These are phyloP conservation scores for Drosophila aff. DNA, from an alignment of 1,140 invertebrate genomes.

Conservation along the genomic window DNA sequence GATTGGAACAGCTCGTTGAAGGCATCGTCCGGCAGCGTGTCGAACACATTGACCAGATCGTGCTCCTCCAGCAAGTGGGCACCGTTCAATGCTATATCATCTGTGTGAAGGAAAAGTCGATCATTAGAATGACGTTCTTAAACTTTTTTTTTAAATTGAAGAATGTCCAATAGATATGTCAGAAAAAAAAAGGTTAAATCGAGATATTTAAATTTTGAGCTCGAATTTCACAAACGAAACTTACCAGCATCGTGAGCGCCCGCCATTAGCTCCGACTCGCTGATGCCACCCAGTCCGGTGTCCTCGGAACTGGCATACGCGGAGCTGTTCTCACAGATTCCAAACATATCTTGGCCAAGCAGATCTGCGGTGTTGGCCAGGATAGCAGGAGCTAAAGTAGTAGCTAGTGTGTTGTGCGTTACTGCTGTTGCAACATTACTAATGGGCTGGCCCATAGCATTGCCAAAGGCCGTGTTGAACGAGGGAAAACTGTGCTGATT, in stretches of 20 bases:
- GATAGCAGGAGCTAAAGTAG: neutral
- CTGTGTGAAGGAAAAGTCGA: constrained; percentile 52
- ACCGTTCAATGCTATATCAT: constrained; percentile 85
- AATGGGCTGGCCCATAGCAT: constrained; percentile 45
- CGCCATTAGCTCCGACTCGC: constrained; percentile 86
- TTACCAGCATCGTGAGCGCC: constrained; percentile 79
- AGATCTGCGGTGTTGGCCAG: constrained; percentile 68
- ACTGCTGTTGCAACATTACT: neutral
- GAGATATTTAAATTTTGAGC: too few relatives aligned
- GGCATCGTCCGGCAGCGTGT: constrained; percentile 95
- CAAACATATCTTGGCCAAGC: constrained; percentile 76
- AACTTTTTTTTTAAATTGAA: neutral
- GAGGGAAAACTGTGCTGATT: constrained; percentile 69
- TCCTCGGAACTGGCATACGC: constrained; percentile 87
- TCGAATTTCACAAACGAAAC: neutral
- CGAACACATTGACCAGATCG: constrained; percentile 94
- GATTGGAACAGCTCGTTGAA: constrained; percentile 94
- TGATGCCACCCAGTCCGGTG: constrained; percentile 86
- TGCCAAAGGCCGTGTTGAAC: constrained; percentile 70
- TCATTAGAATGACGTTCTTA: constrained; percentile 1
- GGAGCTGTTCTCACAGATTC: constrained; percentile 87
- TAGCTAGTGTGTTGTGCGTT: constrained; percentile 1
- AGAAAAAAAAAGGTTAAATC: too few relatives aligned
- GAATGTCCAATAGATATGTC: too few relatives aligned
- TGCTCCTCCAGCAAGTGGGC: constrained; percentile 91